A percentile compares a stretch with the other conserved stretches of the same genome.
phyloP scores from a whole-genome alignment of 2,797 vertebrate genomes.

The Rhinichthys osculus region DNA sequence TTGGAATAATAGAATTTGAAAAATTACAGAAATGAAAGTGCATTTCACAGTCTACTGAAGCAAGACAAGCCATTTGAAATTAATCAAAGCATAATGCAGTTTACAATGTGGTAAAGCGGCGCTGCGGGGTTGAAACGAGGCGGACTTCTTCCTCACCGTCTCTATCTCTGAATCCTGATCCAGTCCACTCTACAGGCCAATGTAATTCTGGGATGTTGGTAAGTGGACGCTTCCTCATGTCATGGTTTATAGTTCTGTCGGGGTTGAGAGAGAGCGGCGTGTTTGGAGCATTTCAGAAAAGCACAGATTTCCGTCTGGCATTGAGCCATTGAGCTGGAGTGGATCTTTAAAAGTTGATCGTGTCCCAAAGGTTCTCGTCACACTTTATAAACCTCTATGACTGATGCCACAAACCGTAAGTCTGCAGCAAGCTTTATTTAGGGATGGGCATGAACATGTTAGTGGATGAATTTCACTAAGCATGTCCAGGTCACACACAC shows the following conservation, averaged over 20 bases:
- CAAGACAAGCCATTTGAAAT: conserved; percentile 83
- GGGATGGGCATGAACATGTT: not conserved
- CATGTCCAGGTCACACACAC: not conserved
- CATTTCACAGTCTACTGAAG: conserved; percentile 86
- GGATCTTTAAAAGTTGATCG: conserved; percentile 14
- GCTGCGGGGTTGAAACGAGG: conserved; percentile 64
- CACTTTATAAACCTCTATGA: not conserved
- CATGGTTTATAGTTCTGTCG: conserved; percentile 11
- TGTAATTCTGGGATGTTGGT: conserved; percentile 10
- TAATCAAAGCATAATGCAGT: conserved; percentile 84
- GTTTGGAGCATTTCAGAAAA: conserved; percentile 4
- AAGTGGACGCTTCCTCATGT: conserved; percentile 26
- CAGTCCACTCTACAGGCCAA: not conserved
- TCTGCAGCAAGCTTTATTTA: not conserved
- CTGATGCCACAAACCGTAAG: not conserved
- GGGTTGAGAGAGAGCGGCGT: not conserved
- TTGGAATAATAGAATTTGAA: conserved; percentile 79
- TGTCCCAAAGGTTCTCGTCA: conserved; percentile 5
- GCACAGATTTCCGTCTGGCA: not conserved
- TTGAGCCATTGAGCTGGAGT: conserved; percentile 23
- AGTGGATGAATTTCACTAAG: no score
- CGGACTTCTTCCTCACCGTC: conserved; percentile 17
- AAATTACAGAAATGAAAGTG: conserved; percentile 80
- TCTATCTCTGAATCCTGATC: conserved; percentile 7
- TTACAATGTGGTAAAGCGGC: conserved; percentile 80